phyloP scores from a whole-genome alignment of 2,113 vertebrate species.

The Acinonyx jubatus region DNA sequence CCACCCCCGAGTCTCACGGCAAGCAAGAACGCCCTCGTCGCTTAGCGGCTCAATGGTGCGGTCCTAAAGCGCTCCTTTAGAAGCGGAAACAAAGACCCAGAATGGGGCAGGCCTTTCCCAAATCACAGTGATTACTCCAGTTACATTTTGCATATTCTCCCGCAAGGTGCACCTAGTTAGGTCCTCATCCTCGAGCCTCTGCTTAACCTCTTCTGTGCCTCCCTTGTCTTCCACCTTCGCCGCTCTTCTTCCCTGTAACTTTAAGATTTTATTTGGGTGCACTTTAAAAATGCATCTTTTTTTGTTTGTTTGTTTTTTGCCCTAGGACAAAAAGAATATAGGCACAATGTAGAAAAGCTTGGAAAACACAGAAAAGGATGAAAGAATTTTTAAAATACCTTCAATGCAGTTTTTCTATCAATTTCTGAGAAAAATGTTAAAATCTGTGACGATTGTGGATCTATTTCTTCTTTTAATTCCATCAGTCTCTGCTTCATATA shows the following conservation, averaged over 20 bases:
- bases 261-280: neutral
- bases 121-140: neutral
- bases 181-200: neutral
- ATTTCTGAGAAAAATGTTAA: neutral
- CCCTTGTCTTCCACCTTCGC: neutral
- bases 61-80: neutral
- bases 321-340: neutral
- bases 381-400: neutral
- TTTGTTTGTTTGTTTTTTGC: neutral
- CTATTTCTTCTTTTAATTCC: neutral
- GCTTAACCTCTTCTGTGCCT: neutral
- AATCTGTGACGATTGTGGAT: neutral
- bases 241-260: neutral
- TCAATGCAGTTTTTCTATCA: neutral
- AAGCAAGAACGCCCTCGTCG: accelerated
- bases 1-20: accelerated
- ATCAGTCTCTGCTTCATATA: neutral
- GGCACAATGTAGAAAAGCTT: neutral
- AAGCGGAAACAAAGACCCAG: neutral
- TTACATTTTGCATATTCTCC: neutral
- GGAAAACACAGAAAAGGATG: neutral
- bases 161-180: neutral
- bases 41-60: neutral
- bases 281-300: neutral
- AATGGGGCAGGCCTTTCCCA: neutral